Base-by-base conservation (phyloP, 2,797 vertebrate species). In the Lithobates sylvaticus region DNA sequence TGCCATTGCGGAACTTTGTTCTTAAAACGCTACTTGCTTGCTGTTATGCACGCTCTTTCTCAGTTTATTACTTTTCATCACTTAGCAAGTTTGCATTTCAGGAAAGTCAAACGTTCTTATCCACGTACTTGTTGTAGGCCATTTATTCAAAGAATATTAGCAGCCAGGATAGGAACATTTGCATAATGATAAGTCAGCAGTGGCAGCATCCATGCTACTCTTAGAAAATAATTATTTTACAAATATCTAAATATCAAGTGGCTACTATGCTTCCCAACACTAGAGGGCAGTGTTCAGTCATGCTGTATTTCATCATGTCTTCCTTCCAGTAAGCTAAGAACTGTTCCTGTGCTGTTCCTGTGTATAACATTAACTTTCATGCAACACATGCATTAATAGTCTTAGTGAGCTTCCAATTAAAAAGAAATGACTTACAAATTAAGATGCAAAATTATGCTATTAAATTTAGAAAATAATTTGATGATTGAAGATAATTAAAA, bases 271-370 rank as follows among this genome's bases (percentile, higher is more conserved):
- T 1, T 1, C 27, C 8, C 9, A 29, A 89, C 92, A 90, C 90
- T 87, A 92, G 93, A 90, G 91, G 64, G 72, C 71, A 89, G 50
- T 54, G 88, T 69, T 73, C 67, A 58, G 54, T 84, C 85, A 87
- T 10, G 70, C 81, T 84, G 87, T 72, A 67, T 73, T 79, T 34
- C 34, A 27, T 76, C 1, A 44, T 47, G 10, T 47, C 34, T 29
- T 23, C 6, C 13, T 42, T 54, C 27, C 4, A 36, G 3, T 36
- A 10, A 21, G 36, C 21, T 44, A 34, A 44, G 10, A 44, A 3
- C 69, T 44, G 18, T 64, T 65, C 34, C 42, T 50, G 18, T 39
- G 36, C 68, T 61, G n/a, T 26, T 23, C 7, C 27, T 80, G 29
- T 10, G 70, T 27, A 69, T 27, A 76, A 71, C 47, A 86, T 72